Evolutionary conservation across 2,888 invertebrate species (phyloP), one percentile per base, ranked within the genome.

Genomic region (Lithosia quadra): DNA sequence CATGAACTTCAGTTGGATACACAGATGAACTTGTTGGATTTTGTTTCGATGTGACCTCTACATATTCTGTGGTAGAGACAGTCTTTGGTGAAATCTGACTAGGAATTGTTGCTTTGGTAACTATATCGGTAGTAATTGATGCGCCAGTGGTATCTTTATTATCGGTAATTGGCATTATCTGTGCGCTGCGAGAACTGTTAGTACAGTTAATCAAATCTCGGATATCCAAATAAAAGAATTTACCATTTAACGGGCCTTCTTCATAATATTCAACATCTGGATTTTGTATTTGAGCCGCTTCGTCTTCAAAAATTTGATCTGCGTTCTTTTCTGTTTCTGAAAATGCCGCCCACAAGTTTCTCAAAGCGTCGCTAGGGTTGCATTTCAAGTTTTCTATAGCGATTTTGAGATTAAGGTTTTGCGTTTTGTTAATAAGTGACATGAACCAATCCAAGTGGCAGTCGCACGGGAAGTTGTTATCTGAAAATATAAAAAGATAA

Each of bases 201-300:
- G 86, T 82, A 66, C 94, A 94, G 67, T 92, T 91, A 1, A 93
- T 81, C 55, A 94, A 73, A 60, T 88, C 88, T 79, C 92, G 90
- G 36, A 94, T 76, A 66, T 95, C 94, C 49, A 88, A 78, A 64
- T 92, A 95, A 74, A 95, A 95, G 4, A 95, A 77, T 72, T 90
- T 92, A n/a, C 94, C 95, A 63, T 92, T 90, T 0, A 94, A 78
- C 76, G 93, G 91, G 1, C 90, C 83, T 0, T 93, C 93, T 28
- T 95, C 95, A 53, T 95, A 95, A 71, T 93, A 94, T 80, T 95
- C 95, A 53, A 92, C 93, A 10, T 94, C 92, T 13, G 72, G 68
- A 63, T 77, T 87, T 70, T 84, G 84, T 11, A 55, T 77, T 71
- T 80, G 81, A 2, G 78, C 33, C 36, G 84, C 85, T 36, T 87